Percentiles rank a stretch among this genome's conserved stretches.
phyloP scores from a whole-genome alignment of 2,797 vertebrate species.

The Myripristis jacobus region DNA sequence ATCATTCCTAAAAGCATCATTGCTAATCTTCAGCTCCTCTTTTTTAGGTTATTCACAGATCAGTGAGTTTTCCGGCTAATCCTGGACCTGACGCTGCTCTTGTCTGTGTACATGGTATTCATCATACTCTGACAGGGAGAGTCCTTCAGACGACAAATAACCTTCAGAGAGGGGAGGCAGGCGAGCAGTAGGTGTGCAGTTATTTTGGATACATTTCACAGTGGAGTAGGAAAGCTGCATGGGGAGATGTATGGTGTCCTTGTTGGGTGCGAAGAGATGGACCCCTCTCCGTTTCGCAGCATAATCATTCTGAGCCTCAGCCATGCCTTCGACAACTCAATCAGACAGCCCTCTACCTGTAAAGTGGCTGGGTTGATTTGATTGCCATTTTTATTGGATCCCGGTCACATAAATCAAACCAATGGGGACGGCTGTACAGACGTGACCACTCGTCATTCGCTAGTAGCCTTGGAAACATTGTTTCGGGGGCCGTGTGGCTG shows the following conservation, averaged over 20 bases:
- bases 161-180: conserved; percentile 96
- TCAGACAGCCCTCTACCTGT: conserved; percentile 90
- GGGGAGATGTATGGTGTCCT: conserved; percentile 93
- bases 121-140: conserved; percentile 99
- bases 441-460: conserved; percentile 89
- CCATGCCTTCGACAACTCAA: conserved; percentile 91
- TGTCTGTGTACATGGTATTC: conserved; percentile 99
- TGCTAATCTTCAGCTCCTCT: conserved; percentile 99
- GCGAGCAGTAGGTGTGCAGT: conserved; percentile 95
- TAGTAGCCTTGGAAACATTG: conserved; percentile 91
- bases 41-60: conserved; percentile 99
- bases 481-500: conserved; percentile 84
- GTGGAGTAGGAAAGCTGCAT: conserved; percentile 93
- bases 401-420: conserved; percentile 88
- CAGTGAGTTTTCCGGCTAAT: conserved; percentile 99
- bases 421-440: conserved; percentile 87
- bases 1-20: conserved; percentile 99
- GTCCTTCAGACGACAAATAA: conserved; percentile 99
- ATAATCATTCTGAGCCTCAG: conserved; percentile 90
- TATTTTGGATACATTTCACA: conserved; percentile 99
- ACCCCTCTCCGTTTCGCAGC: conserved; percentile 83
- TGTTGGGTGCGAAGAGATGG: conserved; percentile 87
- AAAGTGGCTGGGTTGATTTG: conserved; percentile 91
- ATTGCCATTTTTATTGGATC: conserved; percentile 92
- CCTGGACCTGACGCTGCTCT: conserved; percentile 97